Percentiles rank a stretch among this genome's conserved stretches.
phyloP scores from a whole-genome alignment of 2,888 invertebrate species.

The Pardosa pseudoannulata region DNA sequence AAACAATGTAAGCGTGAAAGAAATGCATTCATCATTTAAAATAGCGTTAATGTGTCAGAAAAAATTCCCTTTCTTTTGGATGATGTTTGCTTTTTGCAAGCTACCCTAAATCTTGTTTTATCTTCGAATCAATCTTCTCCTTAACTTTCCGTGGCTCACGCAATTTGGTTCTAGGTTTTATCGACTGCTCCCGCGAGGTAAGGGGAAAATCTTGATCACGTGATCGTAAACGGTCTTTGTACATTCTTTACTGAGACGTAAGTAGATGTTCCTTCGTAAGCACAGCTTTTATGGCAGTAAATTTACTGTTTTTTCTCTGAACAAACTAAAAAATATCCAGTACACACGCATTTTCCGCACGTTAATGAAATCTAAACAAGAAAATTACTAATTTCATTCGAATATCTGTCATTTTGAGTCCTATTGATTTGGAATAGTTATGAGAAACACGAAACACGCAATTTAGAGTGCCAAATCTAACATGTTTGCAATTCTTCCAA shows the following conservation, averaged over 20 bases:
- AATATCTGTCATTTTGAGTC: too few species aligned
- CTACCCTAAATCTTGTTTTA: conserved; percentile 1
- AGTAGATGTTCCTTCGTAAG: background rate
- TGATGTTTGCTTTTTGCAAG: background rate
- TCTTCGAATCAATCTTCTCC: background rate
- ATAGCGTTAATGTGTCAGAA: background rate
- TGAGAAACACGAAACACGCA: too few species aligned
- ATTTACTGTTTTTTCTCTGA: too few species aligned
- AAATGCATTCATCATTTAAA: conserved; percentile 19
- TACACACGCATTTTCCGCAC: too few species aligned
- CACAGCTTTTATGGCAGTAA: background rate
- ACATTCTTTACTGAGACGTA: background rate
- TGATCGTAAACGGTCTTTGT: background rate
- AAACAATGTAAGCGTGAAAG: conserved; percentile 9
- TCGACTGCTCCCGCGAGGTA: background rate
- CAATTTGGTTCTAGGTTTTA: conserved; percentile 1
- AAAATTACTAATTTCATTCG: too few species aligned
- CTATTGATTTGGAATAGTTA: too few species aligned
- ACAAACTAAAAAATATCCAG: too few species aligned
- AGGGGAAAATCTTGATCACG: background rate
- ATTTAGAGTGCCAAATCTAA: too few species aligned
- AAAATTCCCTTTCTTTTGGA: background rate
- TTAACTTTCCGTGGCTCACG: background rate
- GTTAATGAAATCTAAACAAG: too few species aligned
- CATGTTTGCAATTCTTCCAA: too few species aligned